A percentile compares a stretch with the other conserved stretches of the same genome.
Conservation (phyloP, 2,113 vertebrate genomes). For the Neodon shergylaensis region DNA sequence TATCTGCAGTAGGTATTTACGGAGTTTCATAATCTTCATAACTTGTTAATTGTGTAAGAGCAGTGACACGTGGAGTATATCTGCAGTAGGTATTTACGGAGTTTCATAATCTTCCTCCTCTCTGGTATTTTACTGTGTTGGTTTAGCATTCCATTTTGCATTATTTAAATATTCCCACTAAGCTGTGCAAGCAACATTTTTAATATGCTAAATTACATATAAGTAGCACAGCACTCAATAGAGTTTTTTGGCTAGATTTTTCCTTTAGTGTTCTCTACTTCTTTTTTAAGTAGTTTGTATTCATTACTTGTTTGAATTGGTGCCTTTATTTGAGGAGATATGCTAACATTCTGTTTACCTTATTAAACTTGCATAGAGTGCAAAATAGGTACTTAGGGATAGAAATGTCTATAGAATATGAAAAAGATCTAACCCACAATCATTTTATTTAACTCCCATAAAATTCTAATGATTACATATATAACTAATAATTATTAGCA, state of each 20-base stretch:
- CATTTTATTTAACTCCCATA: constrained; percentile 55
- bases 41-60: constrained; percentile 41
- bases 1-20: constrained; percentile 55
- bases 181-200: constrained; percentile 33
- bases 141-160: constrained; percentile 64
- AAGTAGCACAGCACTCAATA: constrained; percentile 53
- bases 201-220: constrained; percentile 60
- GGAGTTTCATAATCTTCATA: not conserved
- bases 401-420: constrained; percentile 31
- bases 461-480: constrained; percentile 53
- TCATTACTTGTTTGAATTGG: not conserved
- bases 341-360: not conserved
- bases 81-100: constrained; percentile 51
- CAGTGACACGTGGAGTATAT: constrained; percentile 33
- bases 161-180: constrained; percentile 67
- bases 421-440: constrained; percentile 44
- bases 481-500: constrained; percentile 55
- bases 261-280: constrained; percentile 47
- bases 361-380: not conserved
- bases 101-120: constrained; percentile 26
- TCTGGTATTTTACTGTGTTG: constrained; percentile 54
- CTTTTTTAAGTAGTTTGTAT: constrained; percentile 33
- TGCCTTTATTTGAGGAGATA: constrained; percentile 45
- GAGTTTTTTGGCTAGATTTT: constrained; percentile 32
- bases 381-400: constrained; percentile 9